Base-by-base conservation (phyloP, 2,888 invertebrate species). In the Habrosyne pyritoides region DNA sequence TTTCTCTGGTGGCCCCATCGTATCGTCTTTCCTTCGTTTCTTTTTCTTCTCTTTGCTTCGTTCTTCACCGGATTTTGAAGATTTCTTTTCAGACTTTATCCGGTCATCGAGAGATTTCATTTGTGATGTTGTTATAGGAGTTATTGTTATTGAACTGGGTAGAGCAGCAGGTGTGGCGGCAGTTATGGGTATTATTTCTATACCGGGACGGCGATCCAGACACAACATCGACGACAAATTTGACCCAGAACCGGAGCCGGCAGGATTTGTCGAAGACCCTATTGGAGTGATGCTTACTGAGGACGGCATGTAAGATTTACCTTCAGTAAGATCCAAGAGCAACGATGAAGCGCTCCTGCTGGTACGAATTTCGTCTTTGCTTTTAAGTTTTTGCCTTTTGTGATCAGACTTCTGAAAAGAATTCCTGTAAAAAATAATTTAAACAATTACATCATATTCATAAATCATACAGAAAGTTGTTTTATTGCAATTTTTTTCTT, bases 131-230 rank as follows among this genome's bases (percentile, higher is more conserved):
- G 95, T 93, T 46, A 97, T 97, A 2, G 97, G 96, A 0, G 97
- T 98, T 55, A 98, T 97, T 0, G 97, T 97, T 57, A 97, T 97
- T 0, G 97, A 97, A 74, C 96, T 96, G 10, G 97, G 95, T 26
- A 96, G 82, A 5, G 94, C 93, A 7, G 95, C 93, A 5, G 94
- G 94, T 0, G 95, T 86, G 8, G 94, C 87, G 12, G 95, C 93
- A 2, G 95, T 92, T 59, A 97, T 94, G 0, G 98, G 97, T 71
- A 98, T 97, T 52, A 98, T 97, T 86, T 98, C 98, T 61, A 98
- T 97, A 2, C 96, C 96, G 0, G 96, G 95, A 26, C 96, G 89
- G 56, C 95, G 93, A 67, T 96, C 96, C 48, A 95, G 83, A 57
- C 94, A 94, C 33, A 95, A 79, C 81, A 95, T 94, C 10, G 95